These are phyloP conservation scores for Xenopus tropicalis DNA, from an alignment of 2,113 vertebrate species.

Conservation along the genomic window DNA sequence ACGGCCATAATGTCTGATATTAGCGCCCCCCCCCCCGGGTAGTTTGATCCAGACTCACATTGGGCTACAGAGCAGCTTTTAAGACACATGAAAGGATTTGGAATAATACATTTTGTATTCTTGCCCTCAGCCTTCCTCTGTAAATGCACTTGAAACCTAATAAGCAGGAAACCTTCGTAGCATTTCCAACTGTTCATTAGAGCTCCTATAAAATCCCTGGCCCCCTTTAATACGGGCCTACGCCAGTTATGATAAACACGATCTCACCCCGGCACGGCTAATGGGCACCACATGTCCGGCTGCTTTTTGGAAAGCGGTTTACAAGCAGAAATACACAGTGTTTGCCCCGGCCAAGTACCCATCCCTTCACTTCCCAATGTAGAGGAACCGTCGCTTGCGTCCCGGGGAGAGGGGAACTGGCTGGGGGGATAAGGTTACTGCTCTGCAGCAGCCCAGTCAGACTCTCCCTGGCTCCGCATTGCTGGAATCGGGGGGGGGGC, in stretches of 20 bases:
- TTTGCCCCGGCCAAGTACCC: background rate
- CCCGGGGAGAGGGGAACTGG: background rate
- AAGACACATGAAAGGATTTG: no score
- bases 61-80: no score
- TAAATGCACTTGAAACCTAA: background rate
- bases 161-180: background rate
- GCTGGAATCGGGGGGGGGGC: constrained; percentile 8
- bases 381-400: constrained; percentile 10
- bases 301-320: background rate
- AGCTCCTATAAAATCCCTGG: background rate
- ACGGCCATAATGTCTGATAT: no score
- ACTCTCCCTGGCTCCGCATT: background rate
- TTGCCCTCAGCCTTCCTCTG: no score
- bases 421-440: background rate
- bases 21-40: no score
- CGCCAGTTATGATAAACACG: constrained; percentile 7
- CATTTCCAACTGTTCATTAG: background rate
- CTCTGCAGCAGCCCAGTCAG: constrained; percentile 8
- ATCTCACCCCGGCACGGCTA: background rate
- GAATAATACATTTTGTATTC: no score
- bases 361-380: background rate
- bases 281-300: constrained; percentile 19
- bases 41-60: no score
- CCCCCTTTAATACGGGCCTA: background rate
- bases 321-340: background rate